phyloP scores from a whole-genome alignment of 2,797 vertebrate species.

The Eupleurogrammus muticus region DNA sequence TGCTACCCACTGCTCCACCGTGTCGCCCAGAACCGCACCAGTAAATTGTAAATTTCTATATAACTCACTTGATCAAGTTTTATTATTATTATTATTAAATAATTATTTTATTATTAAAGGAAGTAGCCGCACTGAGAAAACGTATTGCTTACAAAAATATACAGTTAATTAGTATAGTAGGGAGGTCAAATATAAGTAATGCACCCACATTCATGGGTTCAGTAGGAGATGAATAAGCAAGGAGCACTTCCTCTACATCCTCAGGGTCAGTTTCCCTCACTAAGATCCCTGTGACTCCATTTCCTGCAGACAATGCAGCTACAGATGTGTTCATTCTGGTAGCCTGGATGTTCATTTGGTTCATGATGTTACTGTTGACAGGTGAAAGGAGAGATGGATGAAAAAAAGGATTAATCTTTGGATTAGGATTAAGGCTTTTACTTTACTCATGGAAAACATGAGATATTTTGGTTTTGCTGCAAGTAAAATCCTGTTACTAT shows the following conservation, averaged over 20 bases:
- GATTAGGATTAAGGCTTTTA: no score
- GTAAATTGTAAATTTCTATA: no score
- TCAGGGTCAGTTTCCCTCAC: rapidly evolving
- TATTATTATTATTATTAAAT: no score
- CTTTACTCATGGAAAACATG: neutral
- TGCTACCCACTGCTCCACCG: no score
- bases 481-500: neutral
- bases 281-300: constrained; percentile 49
- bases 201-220: constrained; percentile 60
- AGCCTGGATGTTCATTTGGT: rapidly evolving
- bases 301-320: constrained; percentile 25
- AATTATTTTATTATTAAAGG: no score
- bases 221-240: constrained; percentile 18
- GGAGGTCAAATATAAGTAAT: constrained; percentile 2
- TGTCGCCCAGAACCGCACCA: no score
- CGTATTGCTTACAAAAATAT: neutral
- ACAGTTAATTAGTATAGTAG: neutral
- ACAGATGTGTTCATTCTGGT: neutral
- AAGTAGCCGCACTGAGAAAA: no score
- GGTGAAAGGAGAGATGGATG: neutral
- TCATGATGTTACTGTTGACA: constrained; percentile 50
- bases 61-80: no score
- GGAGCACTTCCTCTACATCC: neutral
- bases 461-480: neutral
- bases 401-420: no score